Conservation (phyloP, 2,113 vertebrate genomes). For the Siniperca chuatsi region DNA sequence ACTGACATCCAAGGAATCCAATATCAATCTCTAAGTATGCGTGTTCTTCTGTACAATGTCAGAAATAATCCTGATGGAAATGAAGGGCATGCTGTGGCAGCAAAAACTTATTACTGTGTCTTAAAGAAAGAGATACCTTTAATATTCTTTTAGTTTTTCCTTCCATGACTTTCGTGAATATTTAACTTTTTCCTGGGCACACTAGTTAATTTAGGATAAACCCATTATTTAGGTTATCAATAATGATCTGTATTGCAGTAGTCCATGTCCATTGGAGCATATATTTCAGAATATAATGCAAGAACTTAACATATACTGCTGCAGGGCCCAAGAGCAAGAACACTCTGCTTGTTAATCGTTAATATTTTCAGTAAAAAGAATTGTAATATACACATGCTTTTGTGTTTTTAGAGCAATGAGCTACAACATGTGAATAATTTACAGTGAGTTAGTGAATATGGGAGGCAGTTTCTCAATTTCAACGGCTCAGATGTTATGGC, state of each 20-base stretch:
- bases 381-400: background rate
- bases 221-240: conserved; percentile 53
- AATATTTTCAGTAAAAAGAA: background rate
- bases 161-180: background rate
- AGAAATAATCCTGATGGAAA: conserved; percentile 49
- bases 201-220: conserved; percentile 52
- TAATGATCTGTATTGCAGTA: conserved; percentile 69
- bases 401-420: conserved; percentile 17
- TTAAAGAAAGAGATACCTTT: conserved; percentile 23
- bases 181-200: conserved; percentile 4
- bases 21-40: conserved; percentile 39
- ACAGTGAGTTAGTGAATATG: background rate
- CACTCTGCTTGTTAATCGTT: background rate
- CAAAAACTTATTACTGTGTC: conserved; percentile 11
- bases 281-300: conserved; percentile 67
- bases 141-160: background rate
- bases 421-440: conserved; percentile 13
- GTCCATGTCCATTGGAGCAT: conserved; percentile 61
- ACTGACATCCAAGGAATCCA: conserved; percentile 46
- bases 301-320: conserved; percentile 50
- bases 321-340: conserved; percentile 40
- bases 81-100: conserved; percentile 29
- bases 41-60: conserved; percentile 30
- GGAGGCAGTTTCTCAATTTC: conserved; percentile 20
- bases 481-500: background rate